Base-by-base conservation (phyloP, 1,140 invertebrate genomes). In the Carcinoscorpius rotundicauda region DNA sequence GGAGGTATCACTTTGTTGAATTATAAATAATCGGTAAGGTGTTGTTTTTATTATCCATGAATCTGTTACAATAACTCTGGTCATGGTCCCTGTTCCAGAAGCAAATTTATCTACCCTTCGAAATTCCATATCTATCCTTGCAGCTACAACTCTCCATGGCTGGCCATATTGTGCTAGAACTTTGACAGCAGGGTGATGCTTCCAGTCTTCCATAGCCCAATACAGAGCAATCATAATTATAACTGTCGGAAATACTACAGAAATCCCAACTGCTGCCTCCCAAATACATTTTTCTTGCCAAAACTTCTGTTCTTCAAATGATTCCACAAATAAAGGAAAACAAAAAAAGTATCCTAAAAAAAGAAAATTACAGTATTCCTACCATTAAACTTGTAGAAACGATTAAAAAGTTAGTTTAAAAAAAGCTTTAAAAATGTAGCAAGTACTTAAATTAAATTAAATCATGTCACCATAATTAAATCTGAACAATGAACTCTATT, bases 1-100 rank as follows among this genome's bases (percentile, higher is more conserved):
- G 49, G 83, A 78, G 53, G 88, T 84, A 75, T 93, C 87, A 72
- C 79, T 83, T 75, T 93, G 89, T 74, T 89, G 86, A 1, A 86
- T 84, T 58, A 92, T 73, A 70, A 86, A 78, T 0, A 93, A 73
- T 71, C 76, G 83, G 73, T 93, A 91, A 59, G 87, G 84, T 0
- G 84, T 81, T 3, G 90, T 83, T 79, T 91, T 91, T 49, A 95
- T 84, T n/a, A 95, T 83, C 90, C 91, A 95, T 70, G 86, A 90
- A 72, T 90, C 85, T 2, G 89, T 93, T 4, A 86, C 87, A 68
- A 92, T 81, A 52, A 91, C 78, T 71, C 83, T 84, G 61, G 81
- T 83, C 49, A 88, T 79, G 4, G 84, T 81, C 74, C 83, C 87
- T 60, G 84, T 80, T 61, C 84, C 80, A 65, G 89, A 83, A 48